Percentiles rank a stretch among this genome's conserved stretches.
Conservation (phyloP, 2,113 vertebrate genomes). For the Chlorodrepanis virens region DNA sequence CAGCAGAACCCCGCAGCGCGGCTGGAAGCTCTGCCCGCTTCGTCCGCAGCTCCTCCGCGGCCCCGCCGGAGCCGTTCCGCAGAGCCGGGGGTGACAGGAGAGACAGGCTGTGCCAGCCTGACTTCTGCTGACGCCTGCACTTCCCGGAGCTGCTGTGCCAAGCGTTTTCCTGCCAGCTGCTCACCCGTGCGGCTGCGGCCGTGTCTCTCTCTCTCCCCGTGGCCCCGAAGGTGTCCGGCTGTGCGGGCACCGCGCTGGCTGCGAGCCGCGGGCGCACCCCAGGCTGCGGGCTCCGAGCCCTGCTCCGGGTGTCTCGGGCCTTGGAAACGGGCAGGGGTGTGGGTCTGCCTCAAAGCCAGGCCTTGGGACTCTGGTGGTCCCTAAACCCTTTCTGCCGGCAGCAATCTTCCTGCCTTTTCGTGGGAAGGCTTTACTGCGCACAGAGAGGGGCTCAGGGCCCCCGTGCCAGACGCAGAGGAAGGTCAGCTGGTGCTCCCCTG, state of each 20-base stretch:
- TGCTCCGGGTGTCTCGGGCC: rapidly evolving
- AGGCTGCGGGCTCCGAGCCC: rapidly evolving
- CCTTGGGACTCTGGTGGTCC: neutral
- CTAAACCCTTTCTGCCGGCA: rapidly evolving
- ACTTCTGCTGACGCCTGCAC: neutral
- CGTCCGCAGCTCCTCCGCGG: neutral
- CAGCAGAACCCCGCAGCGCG: neutral
- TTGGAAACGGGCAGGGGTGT: rapidly evolving
- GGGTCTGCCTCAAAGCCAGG: neutral
- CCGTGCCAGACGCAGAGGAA: neutral
- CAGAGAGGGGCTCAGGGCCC: rapidly evolving
- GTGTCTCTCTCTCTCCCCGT: neutral
- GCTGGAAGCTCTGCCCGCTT: rapidly evolving
- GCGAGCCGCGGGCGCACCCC: rapidly evolving
- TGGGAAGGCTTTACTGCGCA: neutral
- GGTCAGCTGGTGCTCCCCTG: rapidly evolving
- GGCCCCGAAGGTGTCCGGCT: neutral
- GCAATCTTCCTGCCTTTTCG: neutral
- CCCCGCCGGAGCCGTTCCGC: neutral
- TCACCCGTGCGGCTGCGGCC: rapidly evolving
- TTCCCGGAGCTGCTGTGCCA: neutral
- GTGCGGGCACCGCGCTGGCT: rapidly evolving
- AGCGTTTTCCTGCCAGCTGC: neutral
- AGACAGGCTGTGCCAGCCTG: neutral
- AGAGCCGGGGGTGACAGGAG: neutral